Percentiles rank a stretch among this genome's conserved stretches.
These are phyloP conservation scores for Pheosia tremula DNA, from an alignment of 2,888 invertebrate genomes.

Conservation along the genomic window DNA sequence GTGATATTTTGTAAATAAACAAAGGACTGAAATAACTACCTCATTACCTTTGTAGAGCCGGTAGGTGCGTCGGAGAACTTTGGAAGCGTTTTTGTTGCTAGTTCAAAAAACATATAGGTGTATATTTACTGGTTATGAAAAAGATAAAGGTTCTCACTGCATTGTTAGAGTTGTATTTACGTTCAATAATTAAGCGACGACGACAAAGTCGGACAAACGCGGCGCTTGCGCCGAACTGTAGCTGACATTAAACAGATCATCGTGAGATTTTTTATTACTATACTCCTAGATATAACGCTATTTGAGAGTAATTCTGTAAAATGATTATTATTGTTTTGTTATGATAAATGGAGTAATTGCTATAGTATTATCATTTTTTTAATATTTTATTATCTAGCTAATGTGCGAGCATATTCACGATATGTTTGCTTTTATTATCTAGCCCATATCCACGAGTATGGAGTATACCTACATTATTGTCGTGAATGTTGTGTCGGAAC, in stretches of 20 bases:
- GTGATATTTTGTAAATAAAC: conserved; percentile 85
- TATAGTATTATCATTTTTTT: conserved; percentile 9
- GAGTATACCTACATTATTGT: conserved; percentile 39
- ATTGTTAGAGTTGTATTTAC: conserved; percentile 39
- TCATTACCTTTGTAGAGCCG: conserved; percentile 83
- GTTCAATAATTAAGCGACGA: conserved; percentile 27
- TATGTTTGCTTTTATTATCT: conserved; percentile 19
- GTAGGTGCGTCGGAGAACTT: conserved; percentile 66
- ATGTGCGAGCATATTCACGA: conserved; percentile 12
- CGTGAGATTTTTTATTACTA: conserved; percentile 1
- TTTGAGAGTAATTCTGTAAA: conserved; percentile 4
- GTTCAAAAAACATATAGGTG: conserved; percentile 53
- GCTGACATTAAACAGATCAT: background rate
- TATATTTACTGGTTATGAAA: conserved; percentile 45
- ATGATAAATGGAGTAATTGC: conserved; percentile 15
- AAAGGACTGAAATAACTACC: conserved; percentile 81
- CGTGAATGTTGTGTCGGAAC: conserved; percentile 41
- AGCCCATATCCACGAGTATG: background rate
- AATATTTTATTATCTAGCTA: conserved; percentile 10
- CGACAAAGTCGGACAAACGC: conserved; percentile 13
- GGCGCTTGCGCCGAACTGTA: conserved; percentile 2
- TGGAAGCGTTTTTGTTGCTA: conserved; percentile 61
- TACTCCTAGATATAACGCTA: conserved; percentile 4
- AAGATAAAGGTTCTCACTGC: conserved; percentile 27
- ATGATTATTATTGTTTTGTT: background rate